phyloP scores from a whole-genome alignment of 1,140 invertebrate species.

The Neodiprion fabricii region DNA sequence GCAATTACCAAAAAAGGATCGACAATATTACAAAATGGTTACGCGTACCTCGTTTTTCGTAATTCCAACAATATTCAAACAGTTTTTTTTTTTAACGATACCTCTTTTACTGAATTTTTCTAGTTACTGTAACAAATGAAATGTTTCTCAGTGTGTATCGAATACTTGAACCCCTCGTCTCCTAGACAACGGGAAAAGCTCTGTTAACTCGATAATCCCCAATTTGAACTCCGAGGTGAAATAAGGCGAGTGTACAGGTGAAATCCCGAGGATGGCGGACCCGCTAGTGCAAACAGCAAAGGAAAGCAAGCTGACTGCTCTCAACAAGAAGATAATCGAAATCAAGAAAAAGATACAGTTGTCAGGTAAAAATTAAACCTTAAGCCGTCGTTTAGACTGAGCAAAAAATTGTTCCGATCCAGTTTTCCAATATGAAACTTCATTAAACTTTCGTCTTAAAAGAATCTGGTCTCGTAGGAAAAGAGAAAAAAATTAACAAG shows the following conservation, averaged over 20 bases:
- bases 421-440: too few relatives aligned
- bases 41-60: too few relatives aligned
- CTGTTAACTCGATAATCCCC: slow-evolving; percentile 41
- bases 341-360: slow-evolving; percentile 83
- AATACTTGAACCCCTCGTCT: slow-evolving; percentile 10
- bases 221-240: background rate
- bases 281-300: slow-evolving; percentile 41
- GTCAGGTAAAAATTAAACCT: slow-evolving; percentile 65
- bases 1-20: background rate
- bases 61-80: too few relatives aligned
- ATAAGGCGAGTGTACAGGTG: background rate
- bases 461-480: too few relatives aligned
- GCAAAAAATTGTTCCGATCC: too few relatives aligned
- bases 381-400: too few relatives aligned
- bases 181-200: slow-evolving; percentile 23
- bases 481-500: too few relatives aligned
- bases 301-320: slow-evolving; percentile 66
- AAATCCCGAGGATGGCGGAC: slow-evolving; percentile 40
- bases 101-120: too few relatives aligned
- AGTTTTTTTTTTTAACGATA: too few relatives aligned
- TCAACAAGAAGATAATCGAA: slow-evolving; percentile 79
- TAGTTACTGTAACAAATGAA: too few relatives aligned
- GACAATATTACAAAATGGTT: background rate
- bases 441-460: too few relatives aligned
- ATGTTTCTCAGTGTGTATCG: background rate